Base-by-base conservation (phyloP, 2,888 invertebrate genomes). In the Acleris emargana region DNA sequence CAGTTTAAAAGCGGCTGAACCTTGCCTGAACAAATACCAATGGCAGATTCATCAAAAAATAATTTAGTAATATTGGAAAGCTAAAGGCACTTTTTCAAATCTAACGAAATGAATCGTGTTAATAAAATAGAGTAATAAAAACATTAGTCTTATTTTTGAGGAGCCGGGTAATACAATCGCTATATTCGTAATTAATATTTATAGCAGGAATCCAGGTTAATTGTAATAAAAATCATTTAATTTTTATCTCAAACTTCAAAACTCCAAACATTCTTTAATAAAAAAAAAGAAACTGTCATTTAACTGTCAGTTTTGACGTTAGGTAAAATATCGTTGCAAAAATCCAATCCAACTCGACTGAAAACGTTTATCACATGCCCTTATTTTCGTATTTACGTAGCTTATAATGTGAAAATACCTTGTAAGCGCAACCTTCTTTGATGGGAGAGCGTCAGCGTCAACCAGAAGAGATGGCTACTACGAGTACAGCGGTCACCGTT, bases 391-490 rank as follows among this genome's bases (percentile, higher is more conserved):
- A 64, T 67, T 73, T 70, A 61, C 57, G 67, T 66, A 54, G 60
- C 67, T 69, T 79, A 79, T 76, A 71, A 84, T 83, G 81, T 84
- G 79, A 84, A 73, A 72, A 73, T 67, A 69, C 72, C 73, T 67
- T 64, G 45, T 55, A 32, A 63, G 63, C 67, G 61, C 66, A 72
- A 68, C 63, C 64, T 69, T 69, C 55, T 79, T 88, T 85, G 67
- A 91, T 92, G 92, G 91, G 88, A 76, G 91, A 92, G 69, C 80
- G 79, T 67, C 77, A 77, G 69, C 75, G 38, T 20, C 38, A 76
- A 75, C 59, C 78, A 51, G 86, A 88, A 81, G 87, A 90, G 13
- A 91, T 92, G 92, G 91, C 92, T 61, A 87, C 87, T 47, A 91
- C 91, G 42, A 92, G 92, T 73, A 85, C 91, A 2, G 89, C 90